Conservation (phyloP, 2,113 vertebrate genomes). For the Myrmecophaga tridactyla region DNA sequence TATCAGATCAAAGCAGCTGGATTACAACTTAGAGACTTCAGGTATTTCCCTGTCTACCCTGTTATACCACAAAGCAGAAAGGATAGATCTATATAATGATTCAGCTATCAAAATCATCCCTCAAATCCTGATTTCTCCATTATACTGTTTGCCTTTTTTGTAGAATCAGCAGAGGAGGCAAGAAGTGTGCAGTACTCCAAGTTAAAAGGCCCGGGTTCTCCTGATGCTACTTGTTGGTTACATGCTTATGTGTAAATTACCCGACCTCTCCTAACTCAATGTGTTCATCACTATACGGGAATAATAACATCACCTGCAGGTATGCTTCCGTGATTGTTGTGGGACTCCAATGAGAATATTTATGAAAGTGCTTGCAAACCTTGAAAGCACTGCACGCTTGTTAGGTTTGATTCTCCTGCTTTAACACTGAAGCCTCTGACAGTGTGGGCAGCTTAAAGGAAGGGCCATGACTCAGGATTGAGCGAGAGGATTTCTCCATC, state of each 20-base stretch:
- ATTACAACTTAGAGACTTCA: no score
- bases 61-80: no score
- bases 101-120: no score
- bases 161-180: neutral
- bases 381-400: neutral
- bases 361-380: neutral
- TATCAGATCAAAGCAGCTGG: no score
- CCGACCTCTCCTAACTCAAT: neutral
- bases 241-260: neutral
- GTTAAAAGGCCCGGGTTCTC: neutral
- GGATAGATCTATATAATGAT: no score
- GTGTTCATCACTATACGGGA: neutral
- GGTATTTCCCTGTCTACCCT: no score
- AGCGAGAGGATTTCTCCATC: neutral
- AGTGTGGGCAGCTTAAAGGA: neutral
- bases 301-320: neutral
- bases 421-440: neutral
- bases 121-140: no score
- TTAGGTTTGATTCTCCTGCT: neutral
- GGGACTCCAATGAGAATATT: neutral
- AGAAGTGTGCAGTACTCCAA: neutral
- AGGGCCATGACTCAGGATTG: neutral
- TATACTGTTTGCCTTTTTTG: neutral
- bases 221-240: neutral
- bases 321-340: neutral